Base-by-base conservation (phyloP, 2,888 invertebrate species). In the Lordiphosa andalusiaca region DNA sequence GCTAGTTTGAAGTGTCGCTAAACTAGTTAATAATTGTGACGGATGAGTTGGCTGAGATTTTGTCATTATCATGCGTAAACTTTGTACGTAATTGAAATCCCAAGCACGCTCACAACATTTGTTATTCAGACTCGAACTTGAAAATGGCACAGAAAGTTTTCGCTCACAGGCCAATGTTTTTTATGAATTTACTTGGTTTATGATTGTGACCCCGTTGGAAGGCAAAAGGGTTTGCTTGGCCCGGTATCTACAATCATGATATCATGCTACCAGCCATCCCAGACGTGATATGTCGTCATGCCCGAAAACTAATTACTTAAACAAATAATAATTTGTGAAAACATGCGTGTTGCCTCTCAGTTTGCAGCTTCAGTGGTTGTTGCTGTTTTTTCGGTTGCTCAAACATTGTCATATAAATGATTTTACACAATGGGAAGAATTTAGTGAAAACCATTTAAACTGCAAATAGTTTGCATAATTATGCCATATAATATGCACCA, bases 251-350 rank as follows among this genome's bases (percentile, higher is more conserved):
- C 33, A 38, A 42, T 37, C 30, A 40, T 63, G 63, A 63, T 56
- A 63, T 63, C 56, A 63, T 38, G 19, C 19, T 40, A 40, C 19
- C n/a, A n/a, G n/a, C 30, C 38, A 21, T 21, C 25, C 46, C 55
- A 56, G 21, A 16, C 57, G 53, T 67, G 62, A 67, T 64, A 58
- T 69, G 60, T 42, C 35, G 60, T 52, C 64, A 65, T 59, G 47
- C 35, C 30, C n/a, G 42, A 60, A 67, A 77, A 56, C 63, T 74
- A 81, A 77, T 74, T 77, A 77, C 58, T 63, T 56, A 33, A 73
- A 72, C 41, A 53, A 44, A 49, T 36, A 44, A 49, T 36, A 60
- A 55, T 53, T 50, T 62, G 60, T 57, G 21, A 68, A 61, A 55
- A 62, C 48, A 58, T 64, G 78, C 70, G 70, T 77, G 76, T 58